A percentile compares a stretch with the other conserved stretches of the same genome.
These are phyloP conservation scores for Embidobia sp. DNA, from an alignment of 2,888 invertebrate species.

Conservation along the genomic window DNA sequence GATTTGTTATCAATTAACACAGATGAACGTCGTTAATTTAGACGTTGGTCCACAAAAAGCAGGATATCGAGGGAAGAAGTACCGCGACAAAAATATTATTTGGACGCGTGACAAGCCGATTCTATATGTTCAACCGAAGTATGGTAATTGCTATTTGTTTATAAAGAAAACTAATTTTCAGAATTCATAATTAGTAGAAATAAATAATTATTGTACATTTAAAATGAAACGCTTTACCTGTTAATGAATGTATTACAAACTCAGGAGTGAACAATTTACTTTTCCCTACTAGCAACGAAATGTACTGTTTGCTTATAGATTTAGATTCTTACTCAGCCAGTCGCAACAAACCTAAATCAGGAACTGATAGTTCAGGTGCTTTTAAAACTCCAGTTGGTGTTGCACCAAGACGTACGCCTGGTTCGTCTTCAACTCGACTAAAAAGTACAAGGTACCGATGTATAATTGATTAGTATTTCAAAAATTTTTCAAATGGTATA, in stretches of 20 bases:
- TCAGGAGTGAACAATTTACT: too few relatives aligned
- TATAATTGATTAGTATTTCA: too few relatives aligned
- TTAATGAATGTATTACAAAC: too few relatives aligned
- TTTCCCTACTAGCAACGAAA: too few relatives aligned
- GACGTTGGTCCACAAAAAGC: constrained; percentile 4
- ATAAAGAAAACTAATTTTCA: background rate
- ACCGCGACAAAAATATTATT: constrained; percentile 40
- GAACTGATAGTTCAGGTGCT: constrained; percentile 6
- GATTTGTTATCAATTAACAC: too few relatives aligned
- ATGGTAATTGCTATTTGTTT: constrained; percentile 2
- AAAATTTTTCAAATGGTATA: background rate
- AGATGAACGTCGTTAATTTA: constrained; percentile 41
- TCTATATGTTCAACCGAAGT: constrained; percentile 34
- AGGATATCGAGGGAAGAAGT: background rate
- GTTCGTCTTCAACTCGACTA: constrained; percentile 23
- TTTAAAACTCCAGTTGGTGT: constrained; percentile 30
- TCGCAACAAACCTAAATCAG: background rate
- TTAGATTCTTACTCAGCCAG: background rate
- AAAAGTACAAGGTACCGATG: constrained; percentile 42
- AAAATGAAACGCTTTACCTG: too few relatives aligned
- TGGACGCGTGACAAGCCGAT: constrained; percentile 40
- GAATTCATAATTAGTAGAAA: background rate
- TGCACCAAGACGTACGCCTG: background rate
- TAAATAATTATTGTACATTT: background rate
- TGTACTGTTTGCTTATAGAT: constrained; percentile 4